Base-by-base conservation (phyloP, 2,888 invertebrate genomes). In the Quadriops clusia region DNA sequence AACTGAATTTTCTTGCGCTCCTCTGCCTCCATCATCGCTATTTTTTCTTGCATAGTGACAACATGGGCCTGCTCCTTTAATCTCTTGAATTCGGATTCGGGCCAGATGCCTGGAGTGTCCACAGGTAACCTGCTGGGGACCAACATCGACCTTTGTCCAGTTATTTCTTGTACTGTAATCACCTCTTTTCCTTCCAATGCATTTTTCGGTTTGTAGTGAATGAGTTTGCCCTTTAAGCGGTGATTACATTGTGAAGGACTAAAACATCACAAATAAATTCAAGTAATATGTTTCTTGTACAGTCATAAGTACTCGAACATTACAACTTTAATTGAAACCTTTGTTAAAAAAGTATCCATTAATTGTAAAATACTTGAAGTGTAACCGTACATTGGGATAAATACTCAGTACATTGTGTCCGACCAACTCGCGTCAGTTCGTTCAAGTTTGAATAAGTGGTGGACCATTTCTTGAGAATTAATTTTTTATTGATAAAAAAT, bases 11-110 rank as follows among this genome's bases (percentile, higher is more conserved):
- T 62, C 22, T 63, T 58, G 15, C 53, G 47, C 39, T 68, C 63
- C 0, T 54, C 56, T 30, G 56, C 54, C 23, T 65, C 56, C 4
- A 66, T 46, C 38, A 60, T 57, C 32, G 55, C 54, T 15, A 64
- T 46, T 24, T 58, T 58, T 6, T 71, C 71, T 40, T 67, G 56
- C 1, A 60, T 38, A 2, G 63, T 65, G 3, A 64, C 41, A 2
- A 62, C 70, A 54, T 61, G 67, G 1, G 77, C 70, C 37, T 74
- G 71, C 22, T 65, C 60, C 47, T 68, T 64, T 3, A 80, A 50
- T 17, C 74, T 56, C 2, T 72, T 62, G 37, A 70, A 73, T 38
- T 83, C 77, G 0, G 60, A 55, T 32, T 64, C 65, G 0, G 69
- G 67, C 51, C 77, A 64, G 20, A 77, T 58, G 3, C 70, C 73